A percentile compares a stretch with the other conserved stretches of the same genome.
Evolutionary conservation across 2,113 vertebrate genomes (phyloP).

Genomic region (Sprattus sprattus): DNA sequence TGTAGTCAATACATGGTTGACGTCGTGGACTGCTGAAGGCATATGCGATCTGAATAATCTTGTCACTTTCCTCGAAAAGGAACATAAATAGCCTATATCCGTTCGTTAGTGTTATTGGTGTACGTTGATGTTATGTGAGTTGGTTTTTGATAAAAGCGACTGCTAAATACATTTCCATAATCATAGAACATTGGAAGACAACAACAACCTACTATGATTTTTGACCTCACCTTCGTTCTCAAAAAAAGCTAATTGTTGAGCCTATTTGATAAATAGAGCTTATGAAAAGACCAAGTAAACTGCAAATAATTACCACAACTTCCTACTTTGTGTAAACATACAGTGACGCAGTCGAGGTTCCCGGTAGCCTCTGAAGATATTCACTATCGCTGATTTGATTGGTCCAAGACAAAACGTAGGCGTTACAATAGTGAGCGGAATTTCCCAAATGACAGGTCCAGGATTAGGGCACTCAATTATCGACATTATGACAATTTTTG

Average conservation of each 20-base stretch:
- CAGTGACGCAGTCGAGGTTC: neutral
- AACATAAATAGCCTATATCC: too few species aligned
- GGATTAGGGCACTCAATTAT: too few species aligned
- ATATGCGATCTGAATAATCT: too few species aligned
- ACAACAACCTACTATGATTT: neutral
- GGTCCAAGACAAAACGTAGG: neutral
- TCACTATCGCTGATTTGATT: neutral
- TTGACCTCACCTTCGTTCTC: neutral
- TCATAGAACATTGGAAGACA: too few species aligned
- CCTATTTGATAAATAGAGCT: too few species aligned
- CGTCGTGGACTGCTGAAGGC: too few species aligned
- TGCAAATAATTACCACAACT: neutral
- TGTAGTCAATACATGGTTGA: neutral
- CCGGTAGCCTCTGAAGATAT: neutral
- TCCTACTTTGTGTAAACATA: neutral
- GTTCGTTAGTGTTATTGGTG: too few species aligned
- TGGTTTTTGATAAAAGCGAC: too few species aligned
- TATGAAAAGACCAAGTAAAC: neutral
- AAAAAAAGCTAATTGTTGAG: neutral
- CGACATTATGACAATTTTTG: neutral
- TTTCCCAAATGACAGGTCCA: neutral
- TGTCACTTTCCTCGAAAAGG: too few species aligned
- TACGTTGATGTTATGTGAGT: too few species aligned
- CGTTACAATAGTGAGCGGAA: neutral
- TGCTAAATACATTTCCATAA: too few species aligned